phyloP scores from a whole-genome alignment of 2,113 vertebrate genomes.

The human (Homo sapiens) region GRCh38 chr13:84286001-84286500 shows the following conservation, averaged over 20 bases:
- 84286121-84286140: not conserved
- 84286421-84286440: not conserved
- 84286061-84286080: not conserved
- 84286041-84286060: not conserved
- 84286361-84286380: not conserved
- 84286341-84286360: not conserved
- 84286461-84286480: not conserved
- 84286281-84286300: not conserved
- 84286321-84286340: not conserved
- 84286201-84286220: not conserved
- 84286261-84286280: not conserved
- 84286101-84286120: not conserved
- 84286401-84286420: not conserved
- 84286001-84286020: not conserved
- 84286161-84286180: not conserved
- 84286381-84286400: not conserved
- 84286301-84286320: not conserved
- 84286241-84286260: not conserved
- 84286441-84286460: not conserved
- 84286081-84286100: not conserved
- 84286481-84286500: not conserved
- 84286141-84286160: not conserved
- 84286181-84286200: not conserved
- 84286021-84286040: not conserved
- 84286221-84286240: not conserved